These are phyloP conservation scores for Trichogramma pretiosum DNA, from an alignment of 1,140 invertebrate species.

Conservation along the genomic window DNA sequence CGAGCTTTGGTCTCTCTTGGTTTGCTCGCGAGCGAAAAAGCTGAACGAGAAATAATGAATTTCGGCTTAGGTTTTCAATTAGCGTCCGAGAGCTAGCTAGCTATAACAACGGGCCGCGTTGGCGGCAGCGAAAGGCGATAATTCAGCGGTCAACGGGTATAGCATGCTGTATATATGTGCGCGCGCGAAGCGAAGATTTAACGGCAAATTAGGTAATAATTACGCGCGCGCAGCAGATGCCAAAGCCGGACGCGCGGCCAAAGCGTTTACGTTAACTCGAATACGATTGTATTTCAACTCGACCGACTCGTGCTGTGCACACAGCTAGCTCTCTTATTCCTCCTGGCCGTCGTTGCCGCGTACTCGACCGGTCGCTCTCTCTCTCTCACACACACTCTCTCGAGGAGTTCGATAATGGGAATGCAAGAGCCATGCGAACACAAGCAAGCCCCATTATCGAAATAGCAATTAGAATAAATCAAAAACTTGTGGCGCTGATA, in stretches of 20 bases:
- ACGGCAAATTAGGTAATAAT: slow-evolving; percentile 44
- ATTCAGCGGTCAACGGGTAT: slow-evolving; percentile 41
- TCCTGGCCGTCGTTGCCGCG: background rate
- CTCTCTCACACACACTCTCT: background rate
- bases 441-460: slow-evolving; percentile 41
- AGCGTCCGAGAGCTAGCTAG: slow-evolving; percentile 6
- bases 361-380: background rate
- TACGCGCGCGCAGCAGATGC: slow-evolving; percentile 20
- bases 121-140: slow-evolving; percentile 22
- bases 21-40: no score
- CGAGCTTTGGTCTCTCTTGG: no score
- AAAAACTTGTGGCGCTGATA: slow-evolving; percentile 26
- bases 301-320: slow-evolving; percentile 5
- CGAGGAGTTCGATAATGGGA: slow-evolving; percentile 41
- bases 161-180: no score
- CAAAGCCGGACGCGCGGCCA: slow-evolving; percentile 24
- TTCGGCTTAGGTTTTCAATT: slow-evolving; percentile 17
- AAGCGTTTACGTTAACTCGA: slow-evolving; percentile 35
- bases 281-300: slow-evolving; percentile 43
- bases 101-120: background rate
- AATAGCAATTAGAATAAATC: slow-evolving; percentile 47
- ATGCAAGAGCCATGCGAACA: slow-evolving; percentile 35
- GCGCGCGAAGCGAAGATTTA: slow-evolving; percentile 34
- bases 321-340: background rate
- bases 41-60: background rate